phyloP scores from a whole-genome alignment of 2,888 invertebrate species.

The Prenolepis imparis region DNA sequence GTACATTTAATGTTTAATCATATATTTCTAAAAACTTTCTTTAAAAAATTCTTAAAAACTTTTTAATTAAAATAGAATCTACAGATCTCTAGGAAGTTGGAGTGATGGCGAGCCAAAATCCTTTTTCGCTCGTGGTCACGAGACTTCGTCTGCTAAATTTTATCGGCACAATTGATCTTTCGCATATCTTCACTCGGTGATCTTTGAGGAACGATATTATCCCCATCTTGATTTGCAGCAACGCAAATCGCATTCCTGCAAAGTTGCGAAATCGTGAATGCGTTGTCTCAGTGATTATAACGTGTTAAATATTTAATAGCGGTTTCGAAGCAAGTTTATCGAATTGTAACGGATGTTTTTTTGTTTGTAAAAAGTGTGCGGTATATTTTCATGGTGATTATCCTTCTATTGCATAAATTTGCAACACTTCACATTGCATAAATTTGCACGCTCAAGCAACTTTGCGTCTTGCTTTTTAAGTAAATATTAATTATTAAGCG shows the following conservation, averaged over 20 bases:
- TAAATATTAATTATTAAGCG: constrained; percentile 13
- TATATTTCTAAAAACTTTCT: too few species aligned
- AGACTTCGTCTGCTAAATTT: constrained; percentile 83
- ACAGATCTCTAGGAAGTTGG: constrained; percentile 44
- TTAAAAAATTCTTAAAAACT: background rate
- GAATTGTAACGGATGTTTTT: constrained; percentile 7
- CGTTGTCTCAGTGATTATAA: background rate
- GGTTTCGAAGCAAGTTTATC: constrained; percentile 1
- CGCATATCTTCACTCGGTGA: constrained; percentile 79
- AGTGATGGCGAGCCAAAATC: constrained; percentile 81
- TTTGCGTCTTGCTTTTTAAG: background rate
- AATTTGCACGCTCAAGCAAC: constrained; percentile 16
- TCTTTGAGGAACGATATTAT: constrained; percentile 86
- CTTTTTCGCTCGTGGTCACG: constrained; percentile 82
- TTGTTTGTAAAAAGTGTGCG: background rate
- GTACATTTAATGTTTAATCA: constrained; percentile 4
- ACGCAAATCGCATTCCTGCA: constrained; percentile 88
- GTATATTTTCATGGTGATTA: background rate
- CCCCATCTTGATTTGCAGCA: constrained; percentile 88
- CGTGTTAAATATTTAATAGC: background rate
- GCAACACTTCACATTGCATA: background rate
- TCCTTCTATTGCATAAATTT: background rate
- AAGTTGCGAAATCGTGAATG: constrained; percentile 64
- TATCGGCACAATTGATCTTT: constrained; percentile 80
- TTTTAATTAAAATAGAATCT: background rate